Conservation (phyloP, 2,888 invertebrate genomes). For the Apocheima hispidaria region DNA sequence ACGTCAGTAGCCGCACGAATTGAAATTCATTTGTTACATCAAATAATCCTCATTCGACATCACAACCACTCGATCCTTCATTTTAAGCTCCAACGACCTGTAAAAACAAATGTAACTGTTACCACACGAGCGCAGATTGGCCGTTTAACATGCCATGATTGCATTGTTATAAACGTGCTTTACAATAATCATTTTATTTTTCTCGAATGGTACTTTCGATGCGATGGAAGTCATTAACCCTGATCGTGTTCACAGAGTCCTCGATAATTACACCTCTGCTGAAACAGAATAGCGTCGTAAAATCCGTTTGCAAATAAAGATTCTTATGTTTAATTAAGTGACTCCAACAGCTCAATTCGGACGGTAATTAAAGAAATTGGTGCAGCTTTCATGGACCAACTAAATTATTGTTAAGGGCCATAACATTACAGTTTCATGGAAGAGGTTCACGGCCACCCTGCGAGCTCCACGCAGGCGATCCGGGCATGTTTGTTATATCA, state of each 20-base stretch:
- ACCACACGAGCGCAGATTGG: slow-evolving; percentile 37
- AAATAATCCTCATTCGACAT: slow-evolving; percentile 40
- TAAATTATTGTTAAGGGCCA: slow-evolving; percentile 77
- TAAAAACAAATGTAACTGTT: slow-evolving; percentile 45
- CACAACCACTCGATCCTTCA: slow-evolving; percentile 38
- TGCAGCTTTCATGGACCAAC: slow-evolving; percentile 71
- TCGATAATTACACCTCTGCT: slow-evolving; percentile 56
- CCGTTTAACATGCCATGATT: slow-evolving; percentile 49
- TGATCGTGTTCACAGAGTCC: slow-evolving; percentile 62
- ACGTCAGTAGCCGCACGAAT: slow-evolving; percentile 46
- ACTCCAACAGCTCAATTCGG: slow-evolving; percentile 69
- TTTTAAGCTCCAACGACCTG: slow-evolving; percentile 46
- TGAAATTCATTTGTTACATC: slow-evolving; percentile 39
- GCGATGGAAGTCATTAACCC: slow-evolving; percentile 66
- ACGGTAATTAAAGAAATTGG: slow-evolving; percentile 77
- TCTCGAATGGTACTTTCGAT: slow-evolving; percentile 56
- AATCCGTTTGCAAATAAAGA: slow-evolving; percentile 70
- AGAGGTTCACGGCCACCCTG: slow-evolving; percentile 78
- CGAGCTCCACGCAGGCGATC: slow-evolving; percentile 70
- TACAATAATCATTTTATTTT: slow-evolving; percentile 56
- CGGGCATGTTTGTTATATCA: slow-evolving; percentile 84
- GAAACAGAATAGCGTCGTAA: slow-evolving; percentile 65
- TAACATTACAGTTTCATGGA: slow-evolving; percentile 81
- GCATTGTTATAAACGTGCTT: slow-evolving; percentile 56
- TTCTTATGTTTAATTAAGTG: slow-evolving; percentile 72